These are phyloP conservation scores for Dendropsophus ebraccatus DNA, from an alignment of 2,113 vertebrate species.

Conservation along the genomic window DNA sequence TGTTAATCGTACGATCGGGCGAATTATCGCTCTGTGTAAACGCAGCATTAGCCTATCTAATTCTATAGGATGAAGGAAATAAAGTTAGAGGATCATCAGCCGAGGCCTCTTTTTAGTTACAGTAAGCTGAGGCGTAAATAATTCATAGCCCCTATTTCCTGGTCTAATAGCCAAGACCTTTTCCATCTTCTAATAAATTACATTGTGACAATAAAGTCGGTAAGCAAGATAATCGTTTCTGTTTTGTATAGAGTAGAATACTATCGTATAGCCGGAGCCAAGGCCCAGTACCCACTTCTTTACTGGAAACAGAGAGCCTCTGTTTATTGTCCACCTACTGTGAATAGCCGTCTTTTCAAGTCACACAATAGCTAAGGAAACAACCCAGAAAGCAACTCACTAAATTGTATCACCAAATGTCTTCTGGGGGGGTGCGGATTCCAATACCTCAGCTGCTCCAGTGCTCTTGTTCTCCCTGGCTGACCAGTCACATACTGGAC, in stretches of 20 bases:
- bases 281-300: slow-evolving; percentile 12
- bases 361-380: slow-evolving; percentile 26
- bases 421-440: not conserved
- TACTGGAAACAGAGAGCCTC: slow-evolving; percentile 40
- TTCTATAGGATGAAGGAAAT: not conserved
- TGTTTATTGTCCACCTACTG: slow-evolving; percentile 49
- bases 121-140: not conserved
- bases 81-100: not conserved
- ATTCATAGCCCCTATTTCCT: not conserved
- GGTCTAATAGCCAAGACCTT: not conserved
- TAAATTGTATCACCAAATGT: slow-evolving; percentile 24
- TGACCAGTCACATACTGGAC: not conserved
- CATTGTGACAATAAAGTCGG: not conserved
- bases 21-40: no score
- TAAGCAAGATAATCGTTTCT: not conserved
- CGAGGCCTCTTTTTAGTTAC: not conserved
- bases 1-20: no score
- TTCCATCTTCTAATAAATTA: not conserved
- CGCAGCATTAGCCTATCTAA: no score
- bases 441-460: slow-evolving; percentile 8
- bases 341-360: slow-evolving; percentile 31
- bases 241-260: slow-evolving; percentile 2
- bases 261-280: not conserved
- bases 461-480: not conserved
- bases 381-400: slow-evolving; percentile 15